Conservation (phyloP, 2,888 invertebrate species). For the Beris chalybata region DNA sequence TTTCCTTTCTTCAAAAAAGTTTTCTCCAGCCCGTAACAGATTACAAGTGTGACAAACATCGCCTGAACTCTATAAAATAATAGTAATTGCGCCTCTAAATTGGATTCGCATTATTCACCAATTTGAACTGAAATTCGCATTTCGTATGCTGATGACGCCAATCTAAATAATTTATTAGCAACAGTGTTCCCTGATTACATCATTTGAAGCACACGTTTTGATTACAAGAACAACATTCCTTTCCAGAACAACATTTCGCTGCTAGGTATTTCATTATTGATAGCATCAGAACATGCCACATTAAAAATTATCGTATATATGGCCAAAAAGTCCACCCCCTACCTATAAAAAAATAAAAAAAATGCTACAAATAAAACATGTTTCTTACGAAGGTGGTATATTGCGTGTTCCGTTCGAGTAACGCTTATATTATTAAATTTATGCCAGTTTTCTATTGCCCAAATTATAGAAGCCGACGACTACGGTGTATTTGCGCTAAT, state of each 20-base stretch:
- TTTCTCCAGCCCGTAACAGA: no score
- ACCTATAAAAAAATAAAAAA: no score
- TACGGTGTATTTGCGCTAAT: background rate
- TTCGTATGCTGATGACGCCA: background rate
- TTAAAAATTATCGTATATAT: background rate
- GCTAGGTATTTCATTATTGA: conserved; percentile 3
- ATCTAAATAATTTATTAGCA: conserved; percentile 14
- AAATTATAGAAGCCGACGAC: background rate
- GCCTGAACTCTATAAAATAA: no score
- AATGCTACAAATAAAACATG: background rate
- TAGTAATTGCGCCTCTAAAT: no score
- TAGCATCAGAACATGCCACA: conserved; percentile 9
- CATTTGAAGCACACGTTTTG: background rate
- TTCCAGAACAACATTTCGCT: background rate
- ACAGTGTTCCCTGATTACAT: background rate
- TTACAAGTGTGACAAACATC: no score
- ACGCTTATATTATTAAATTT: conserved; percentile 6
- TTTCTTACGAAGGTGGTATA: background rate
- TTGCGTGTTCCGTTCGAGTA: conserved; percentile 7
- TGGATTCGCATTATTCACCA: no score
- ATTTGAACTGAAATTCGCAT: no score
- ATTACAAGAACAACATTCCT: conserved; percentile 10
- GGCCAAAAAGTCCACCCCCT: no score
- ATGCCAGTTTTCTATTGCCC: background rate
- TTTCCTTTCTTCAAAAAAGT: no score